Conservation (phyloP, 2,888 invertebrate species). For the Ophion ellenae region DNA sequence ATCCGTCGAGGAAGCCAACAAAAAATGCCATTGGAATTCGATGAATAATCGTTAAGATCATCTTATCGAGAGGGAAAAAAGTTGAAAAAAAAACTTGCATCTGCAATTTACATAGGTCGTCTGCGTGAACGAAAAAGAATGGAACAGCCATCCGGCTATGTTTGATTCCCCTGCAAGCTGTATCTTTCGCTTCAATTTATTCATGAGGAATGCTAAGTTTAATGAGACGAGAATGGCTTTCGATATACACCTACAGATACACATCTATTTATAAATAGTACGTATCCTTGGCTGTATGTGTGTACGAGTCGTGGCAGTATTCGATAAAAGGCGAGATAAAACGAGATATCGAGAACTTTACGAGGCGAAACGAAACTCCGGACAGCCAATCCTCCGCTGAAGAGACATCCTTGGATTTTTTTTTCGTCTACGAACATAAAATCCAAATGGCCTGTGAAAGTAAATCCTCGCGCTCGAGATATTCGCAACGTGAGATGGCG, state of each 20-base stretch:
- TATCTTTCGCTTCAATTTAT: slow-evolving; percentile 26
- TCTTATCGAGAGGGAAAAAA: not conserved
- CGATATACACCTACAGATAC: not conserved
- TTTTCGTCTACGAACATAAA: slow-evolving; percentile 40
- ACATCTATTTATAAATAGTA: slow-evolving; percentile 7
- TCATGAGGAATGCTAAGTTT: slow-evolving; percentile 13
- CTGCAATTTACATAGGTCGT: slow-evolving; percentile 13
- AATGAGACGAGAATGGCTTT: slow-evolving; percentile 25
- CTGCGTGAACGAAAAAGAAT: slow-evolving; percentile 1
- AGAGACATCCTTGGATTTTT: slow-evolving; percentile 39
- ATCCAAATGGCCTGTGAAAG: slow-evolving; percentile 41
- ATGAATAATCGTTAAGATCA: slow-evolving; percentile 19
- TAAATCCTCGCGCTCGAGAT: slow-evolving; percentile 7
- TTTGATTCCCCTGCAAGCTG: not conserved
- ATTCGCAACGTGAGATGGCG: slow-evolving; percentile 8
- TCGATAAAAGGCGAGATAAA: slow-evolving; percentile 14
- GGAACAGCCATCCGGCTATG: slow-evolving; percentile 8
- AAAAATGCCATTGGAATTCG: slow-evolving; percentile 17
- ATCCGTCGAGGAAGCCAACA: not conserved
- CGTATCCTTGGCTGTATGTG: not conserved
- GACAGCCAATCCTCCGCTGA: slow-evolving; percentile 45
- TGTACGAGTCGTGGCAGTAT: not conserved
- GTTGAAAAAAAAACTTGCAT: slow-evolving; percentile 16
- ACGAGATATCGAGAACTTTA: slow-evolving; percentile 65
- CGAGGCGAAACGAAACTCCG: slow-evolving; percentile 58